These are phyloP conservation scores for Drosophila infuscata DNA, from an alignment of 2,888 invertebrate genomes.

Conservation along the genomic window DNA sequence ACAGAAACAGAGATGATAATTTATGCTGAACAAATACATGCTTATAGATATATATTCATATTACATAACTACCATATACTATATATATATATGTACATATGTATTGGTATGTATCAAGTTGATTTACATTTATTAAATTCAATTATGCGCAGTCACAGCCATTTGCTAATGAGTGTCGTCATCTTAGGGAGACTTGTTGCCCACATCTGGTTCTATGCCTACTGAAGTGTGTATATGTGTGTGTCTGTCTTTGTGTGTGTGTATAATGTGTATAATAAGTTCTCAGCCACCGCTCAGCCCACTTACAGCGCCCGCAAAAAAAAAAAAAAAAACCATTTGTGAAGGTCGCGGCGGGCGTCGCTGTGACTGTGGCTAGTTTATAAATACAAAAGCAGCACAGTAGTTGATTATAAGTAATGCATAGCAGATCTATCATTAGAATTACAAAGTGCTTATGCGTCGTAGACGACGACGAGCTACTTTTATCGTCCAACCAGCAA, in stretches of 20 bases:
- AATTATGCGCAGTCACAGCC: conserved; percentile 53
- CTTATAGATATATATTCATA: not conserved
- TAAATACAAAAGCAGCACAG: conserved; percentile 66
- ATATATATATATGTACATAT: not conserved
- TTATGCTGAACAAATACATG: not conserved
- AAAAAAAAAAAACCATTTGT: conserved; percentile 18
- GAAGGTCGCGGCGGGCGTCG: conserved; percentile 62
- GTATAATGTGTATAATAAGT: conserved; percentile 3
- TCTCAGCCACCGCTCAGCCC: not conserved
- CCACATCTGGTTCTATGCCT: conserved; percentile 32
- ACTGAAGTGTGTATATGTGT: not conserved
- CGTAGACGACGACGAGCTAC: conserved; percentile 15
- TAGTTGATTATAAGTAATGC: conserved; percentile 63
- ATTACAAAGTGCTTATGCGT: conserved; percentile 37
- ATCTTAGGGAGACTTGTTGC: conserved; percentile 52
- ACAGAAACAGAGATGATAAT: conserved; percentile 15
- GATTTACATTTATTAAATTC: conserved; percentile 57
- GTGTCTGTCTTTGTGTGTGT: not conserved
- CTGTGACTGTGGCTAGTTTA: conserved; percentile 55
- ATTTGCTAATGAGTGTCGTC: conserved; percentile 62
- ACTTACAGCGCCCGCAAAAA: conserved; percentile 1
- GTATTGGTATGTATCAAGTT: conserved; percentile 4
- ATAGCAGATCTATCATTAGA: conserved; percentile 55
- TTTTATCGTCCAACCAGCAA: conserved; percentile 2
- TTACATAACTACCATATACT: not conserved